Evolutionary conservation across 1,140 invertebrate genomes (phyloP).

Genomic region (Latrodectus geometricus): DNA sequence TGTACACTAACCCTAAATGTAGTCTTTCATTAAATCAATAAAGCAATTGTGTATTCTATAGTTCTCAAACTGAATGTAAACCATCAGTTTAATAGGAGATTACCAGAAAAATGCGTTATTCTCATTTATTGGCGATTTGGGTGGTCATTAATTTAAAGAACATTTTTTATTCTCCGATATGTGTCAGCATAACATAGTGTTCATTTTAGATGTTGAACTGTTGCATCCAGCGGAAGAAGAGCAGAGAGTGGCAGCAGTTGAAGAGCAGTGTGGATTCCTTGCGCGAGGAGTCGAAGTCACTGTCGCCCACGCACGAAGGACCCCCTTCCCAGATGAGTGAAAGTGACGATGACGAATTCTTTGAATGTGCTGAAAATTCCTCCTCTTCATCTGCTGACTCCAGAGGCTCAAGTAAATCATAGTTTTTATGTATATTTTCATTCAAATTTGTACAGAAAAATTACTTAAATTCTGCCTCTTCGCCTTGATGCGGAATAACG

Average conservation of each 20-base stretch:
- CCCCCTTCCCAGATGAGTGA: constrained; percentile 16
- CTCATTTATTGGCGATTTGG: no score
- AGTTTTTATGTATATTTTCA: no score
- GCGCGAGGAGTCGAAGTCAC: background rate
- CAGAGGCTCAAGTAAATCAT: background rate
- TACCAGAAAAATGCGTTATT: no score
- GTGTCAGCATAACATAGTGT: background rate
- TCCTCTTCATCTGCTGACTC: constrained; percentile 11
- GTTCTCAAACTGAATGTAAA: no score
- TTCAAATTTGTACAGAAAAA: background rate
- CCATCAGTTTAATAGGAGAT: no score
- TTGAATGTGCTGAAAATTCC: constrained; percentile 78
- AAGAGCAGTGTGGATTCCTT: constrained; percentile 1
- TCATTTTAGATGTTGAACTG: constrained; percentile 90
- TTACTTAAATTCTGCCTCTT: no score
- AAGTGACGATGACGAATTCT: constrained; percentile 80
- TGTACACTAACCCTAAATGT: no score
- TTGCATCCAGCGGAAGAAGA: constrained; percentile 85
- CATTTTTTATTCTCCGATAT: no score
- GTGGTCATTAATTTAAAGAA: no score
- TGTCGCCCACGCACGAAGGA: background rate
- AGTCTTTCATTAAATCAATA: no score
- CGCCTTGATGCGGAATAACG: no score
- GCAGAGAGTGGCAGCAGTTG: constrained; percentile 65
- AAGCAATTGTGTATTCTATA: no score